phyloP scores from a whole-genome alignment of 2,113 vertebrate species.

The Melospiza georgiana region DNA sequence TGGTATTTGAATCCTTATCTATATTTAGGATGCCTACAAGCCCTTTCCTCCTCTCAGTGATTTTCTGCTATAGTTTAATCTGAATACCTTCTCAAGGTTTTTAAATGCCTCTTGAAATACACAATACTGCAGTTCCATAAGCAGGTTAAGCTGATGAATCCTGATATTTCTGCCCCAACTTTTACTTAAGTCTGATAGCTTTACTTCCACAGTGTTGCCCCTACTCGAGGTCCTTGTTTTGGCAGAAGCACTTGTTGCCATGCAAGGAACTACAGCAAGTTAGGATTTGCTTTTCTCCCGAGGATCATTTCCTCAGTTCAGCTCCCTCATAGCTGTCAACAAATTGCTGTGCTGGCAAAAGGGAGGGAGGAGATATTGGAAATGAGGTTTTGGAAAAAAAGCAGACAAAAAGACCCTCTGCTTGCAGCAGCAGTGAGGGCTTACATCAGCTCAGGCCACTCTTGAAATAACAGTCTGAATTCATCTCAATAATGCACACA shows the following conservation, averaged over 20 bases:
- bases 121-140: neutral
- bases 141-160: neutral
- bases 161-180: neutral
- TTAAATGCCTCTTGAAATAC: neutral
- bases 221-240: neutral
- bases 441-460: neutral
- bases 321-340: neutral
- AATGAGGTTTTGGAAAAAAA: neutral
- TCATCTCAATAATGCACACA: neutral
- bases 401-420: neutral
- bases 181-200: neutral
- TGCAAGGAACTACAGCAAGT: neutral
- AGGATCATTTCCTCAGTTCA: neutral
- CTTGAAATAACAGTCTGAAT: neutral
- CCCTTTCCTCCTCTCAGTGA: neutral
- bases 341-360: neutral
- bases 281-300: neutral
- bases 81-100: neutral
- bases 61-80: neutral
- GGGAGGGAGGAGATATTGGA: neutral
- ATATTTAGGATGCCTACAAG: neutral
- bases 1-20: neutral
- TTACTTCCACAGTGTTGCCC: fast-evolving
- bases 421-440: neutral
- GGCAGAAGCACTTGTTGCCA: neutral